Evolutionary conservation across 2,888 invertebrate species (phyloP), one percentile per base, ranked within the genome.

Genomic region (Amaurobius ferox): DNA sequence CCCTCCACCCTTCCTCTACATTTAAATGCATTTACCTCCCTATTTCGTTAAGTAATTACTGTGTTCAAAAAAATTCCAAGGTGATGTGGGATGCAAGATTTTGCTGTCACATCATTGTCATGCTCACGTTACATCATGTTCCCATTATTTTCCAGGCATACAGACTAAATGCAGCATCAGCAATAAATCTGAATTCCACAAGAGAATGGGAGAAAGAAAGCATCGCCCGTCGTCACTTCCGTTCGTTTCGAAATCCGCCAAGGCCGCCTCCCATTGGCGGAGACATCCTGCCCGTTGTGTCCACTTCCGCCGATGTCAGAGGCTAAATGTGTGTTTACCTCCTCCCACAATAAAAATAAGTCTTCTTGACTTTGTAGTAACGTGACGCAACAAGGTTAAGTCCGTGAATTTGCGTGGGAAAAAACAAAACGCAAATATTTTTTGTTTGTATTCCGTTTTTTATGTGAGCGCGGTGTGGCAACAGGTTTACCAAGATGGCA

Each of bases 241-340:
- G 83, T 29, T 66, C n/a, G 64, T 76, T 61, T 83, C 71, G 71
- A 61, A 77, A 55, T 71, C 62, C 40, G 23, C 77, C 83, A 83
- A 83, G 83, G 83, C 55, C 83, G 83, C 77, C 19, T 77, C 77
- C 67, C 67, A 83, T 83, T 83, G 83, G 83, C 40, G 83, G 83
- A 83, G 83, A 83, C 77, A 83, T 83, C 83, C 83, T 77, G 83
- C 66, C 67, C 28, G 83, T 83, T 83, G 83, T 83, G 30, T 55
- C 48, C 61, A 83, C 83, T 66, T 83, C 83, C 83, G 39, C 28
- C 77, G 83, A 77, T 77, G 77, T 83, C 77, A 76, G 48, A 62
- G 61, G 68, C 35, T 74, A 40, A 55, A 68, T 48, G 48, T 79
- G 29, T 80, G 67, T 73, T 73, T 80, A 61, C 55, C 39, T 55